Evolutionary conservation across 2,888 invertebrate species (phyloP), one percentile per base, ranked within the genome.

Genomic region (Melangyna quadrimaculata): DNA sequence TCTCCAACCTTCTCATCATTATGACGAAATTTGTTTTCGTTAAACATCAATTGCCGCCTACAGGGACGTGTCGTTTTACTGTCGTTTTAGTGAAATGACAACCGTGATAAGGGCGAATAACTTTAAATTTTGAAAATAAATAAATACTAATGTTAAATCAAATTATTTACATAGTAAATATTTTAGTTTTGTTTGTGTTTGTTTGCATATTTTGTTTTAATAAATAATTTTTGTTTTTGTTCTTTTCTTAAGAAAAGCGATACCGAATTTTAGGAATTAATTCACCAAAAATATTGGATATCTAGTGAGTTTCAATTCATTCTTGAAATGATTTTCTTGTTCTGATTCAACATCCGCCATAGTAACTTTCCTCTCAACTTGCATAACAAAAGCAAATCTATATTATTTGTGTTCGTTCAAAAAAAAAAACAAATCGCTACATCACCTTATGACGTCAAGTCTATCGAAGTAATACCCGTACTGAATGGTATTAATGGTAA

Each of bases 391-490:
- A 51, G 51, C 24, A 51, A 27, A n/a, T 8, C 24, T 12, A 19
- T 14, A 7, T 67, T n/a, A n/a, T 35, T 35, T 63, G 0, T 14
- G 8, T 65, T 45, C 8, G 22, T 67, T 67, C 6, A 22, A 17
- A 65, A 32, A 9, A 19, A 48, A 67, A 65, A 32, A 9, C 32
- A 48, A 67, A 48, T 19, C 9, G 22, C 9, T 32, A 29, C 12
- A 45, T 27, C 4, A 53, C 9, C 61, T 89, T 90, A 91, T 84
- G 91, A 90, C 73, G 91, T 92, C 87, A 92, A 89, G 89, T 92
- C 91, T 86, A 92, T 92, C 67, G 92, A 91, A 87, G 91, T 89
- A 81, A 91, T 88, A 59, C 90, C 88, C 27, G 91, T 88, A 88
- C 88, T 88, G 37, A 89, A 88, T 87, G 89, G 89, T 65, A 89